Evolutionary conservation across 2,888 invertebrate genomes (phyloP).

Genomic region (Ypsolopha scabrella): DNA sequence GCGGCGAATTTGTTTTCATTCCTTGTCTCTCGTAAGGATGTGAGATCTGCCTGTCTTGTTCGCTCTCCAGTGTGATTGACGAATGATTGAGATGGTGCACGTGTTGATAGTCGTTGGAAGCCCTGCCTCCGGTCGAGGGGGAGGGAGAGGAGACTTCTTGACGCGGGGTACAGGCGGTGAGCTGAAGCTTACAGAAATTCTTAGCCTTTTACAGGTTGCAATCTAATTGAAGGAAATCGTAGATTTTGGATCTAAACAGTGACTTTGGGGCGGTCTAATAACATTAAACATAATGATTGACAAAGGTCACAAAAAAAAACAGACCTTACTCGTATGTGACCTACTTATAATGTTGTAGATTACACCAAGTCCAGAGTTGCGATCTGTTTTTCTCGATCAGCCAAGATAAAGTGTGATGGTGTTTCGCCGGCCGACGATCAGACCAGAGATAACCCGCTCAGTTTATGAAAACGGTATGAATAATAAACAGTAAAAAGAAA

Average conservation of each 20-base stretch:
- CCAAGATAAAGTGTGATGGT: conserved; percentile 33
- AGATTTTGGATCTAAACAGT: too few relatives aligned
- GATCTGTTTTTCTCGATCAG: conserved; percentile 27
- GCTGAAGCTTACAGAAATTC: not conserved
- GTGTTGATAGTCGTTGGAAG: conserved; percentile 41
- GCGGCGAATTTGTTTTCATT: conserved; percentile 22
- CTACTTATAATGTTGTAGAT: conserved; percentile 9
- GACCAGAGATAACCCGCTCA: conserved; percentile 24
- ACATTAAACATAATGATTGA: too few relatives aligned
- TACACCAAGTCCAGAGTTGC: conserved; percentile 16
- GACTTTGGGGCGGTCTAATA: too few relatives aligned
- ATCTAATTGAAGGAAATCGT: too few relatives aligned
- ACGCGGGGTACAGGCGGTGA: not conserved
- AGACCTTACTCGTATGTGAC: too few relatives aligned
- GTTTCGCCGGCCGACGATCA: conserved; percentile 13
- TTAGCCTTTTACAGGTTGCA: too few relatives aligned
- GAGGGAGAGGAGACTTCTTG: conserved; percentile 13
- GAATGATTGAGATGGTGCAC: conserved; percentile 52
- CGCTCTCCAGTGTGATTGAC: conserved; percentile 44
- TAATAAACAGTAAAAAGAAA: conserved; percentile 30
- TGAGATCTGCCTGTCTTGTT: conserved; percentile 43
- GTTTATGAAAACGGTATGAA: conserved; percentile 29
- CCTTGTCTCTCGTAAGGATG: conserved; percentile 27
- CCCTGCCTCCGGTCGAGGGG: conserved; percentile 32
- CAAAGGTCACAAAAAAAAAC: too few relatives aligned